Evolutionary conservation across 2,797 vertebrate genomes (phyloP).

Genomic region (Numenius phaeopus): DNA sequence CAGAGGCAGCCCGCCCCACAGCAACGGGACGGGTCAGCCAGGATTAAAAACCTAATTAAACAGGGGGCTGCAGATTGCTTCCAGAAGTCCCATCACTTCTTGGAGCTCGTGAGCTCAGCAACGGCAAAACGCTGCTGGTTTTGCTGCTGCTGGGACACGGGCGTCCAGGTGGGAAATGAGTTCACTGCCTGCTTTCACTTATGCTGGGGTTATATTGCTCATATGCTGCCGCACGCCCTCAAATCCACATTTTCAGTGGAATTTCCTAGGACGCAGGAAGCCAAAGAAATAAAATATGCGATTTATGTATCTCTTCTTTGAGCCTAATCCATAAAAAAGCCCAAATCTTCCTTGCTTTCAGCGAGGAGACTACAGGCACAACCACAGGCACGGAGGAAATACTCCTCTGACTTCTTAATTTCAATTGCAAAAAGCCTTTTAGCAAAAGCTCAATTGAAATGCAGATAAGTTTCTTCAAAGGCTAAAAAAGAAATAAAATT

Average conservation of each 20-base stretch:
- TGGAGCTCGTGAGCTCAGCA: not conserved
- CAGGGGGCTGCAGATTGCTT: slow-evolving; percentile 23
- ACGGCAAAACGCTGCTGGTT: not conserved
- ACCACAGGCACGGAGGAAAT: not conserved
- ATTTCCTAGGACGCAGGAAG: not conserved
- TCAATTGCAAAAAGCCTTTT: slow-evolving; percentile 43
- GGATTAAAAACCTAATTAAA: not conserved
- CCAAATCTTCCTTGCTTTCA: not conserved
- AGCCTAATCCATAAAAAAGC: not conserved
- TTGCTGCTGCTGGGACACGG: not conserved
- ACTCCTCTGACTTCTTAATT: slow-evolving; percentile 32
- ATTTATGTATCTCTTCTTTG: not conserved
- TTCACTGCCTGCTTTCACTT: not conserved
- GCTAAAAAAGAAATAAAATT: not conserved
- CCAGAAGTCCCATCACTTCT: slow-evolving; percentile 30
- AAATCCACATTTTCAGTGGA: not conserved
- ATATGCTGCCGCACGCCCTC: not conserved
- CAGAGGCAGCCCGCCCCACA: not conserved
- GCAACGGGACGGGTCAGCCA: not conserved
- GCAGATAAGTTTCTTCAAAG: slow-evolving; percentile 40
- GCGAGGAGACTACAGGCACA: not conserved
- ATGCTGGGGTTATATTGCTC: not conserved
- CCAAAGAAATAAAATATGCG: not conserved
- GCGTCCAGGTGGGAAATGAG: not conserved
- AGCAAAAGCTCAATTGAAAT: slow-evolving; percentile 31